Evolutionary conservation across 2,113 vertebrate genomes (phyloP).

Genomic region (Rhea americana): DNA sequence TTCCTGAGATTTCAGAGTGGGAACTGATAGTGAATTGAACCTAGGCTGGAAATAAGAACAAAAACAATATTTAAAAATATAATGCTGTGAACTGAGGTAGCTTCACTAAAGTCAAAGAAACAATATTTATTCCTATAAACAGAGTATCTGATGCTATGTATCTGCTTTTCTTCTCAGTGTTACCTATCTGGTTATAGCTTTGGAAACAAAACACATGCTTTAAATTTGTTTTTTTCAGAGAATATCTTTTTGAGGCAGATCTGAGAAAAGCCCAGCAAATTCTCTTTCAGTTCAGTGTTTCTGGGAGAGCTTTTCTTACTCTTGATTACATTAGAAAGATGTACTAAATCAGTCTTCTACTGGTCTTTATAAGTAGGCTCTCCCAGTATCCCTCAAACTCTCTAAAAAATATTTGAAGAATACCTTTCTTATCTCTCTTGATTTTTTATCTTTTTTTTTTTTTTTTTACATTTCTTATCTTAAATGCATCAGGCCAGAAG

Average conservation of each 20-base stretch:
- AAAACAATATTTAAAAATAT: not conserved
- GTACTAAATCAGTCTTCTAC: not conserved
- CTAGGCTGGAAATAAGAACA: not conserved
- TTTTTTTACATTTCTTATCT: not conserved
- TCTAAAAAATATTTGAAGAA: not conserved
- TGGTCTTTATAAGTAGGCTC: not conserved
- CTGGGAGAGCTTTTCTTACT: not conserved
- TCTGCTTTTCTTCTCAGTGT: not conserved
- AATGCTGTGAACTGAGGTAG: not conserved
- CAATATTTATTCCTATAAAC: not conserved
- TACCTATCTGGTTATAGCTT: not conserved
- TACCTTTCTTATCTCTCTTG: not conserved
- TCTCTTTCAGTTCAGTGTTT: not conserved
- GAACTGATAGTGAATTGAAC: not conserved
- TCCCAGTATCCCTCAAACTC: not conserved
- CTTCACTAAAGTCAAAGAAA: not conserved
- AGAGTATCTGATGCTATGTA: not conserved
- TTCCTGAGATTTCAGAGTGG: not conserved
- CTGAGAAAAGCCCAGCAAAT: not conserved
- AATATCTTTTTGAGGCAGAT: accelerated
- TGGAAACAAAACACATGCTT: not conserved
- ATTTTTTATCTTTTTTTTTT: not conserved
- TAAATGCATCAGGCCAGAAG: not conserved
- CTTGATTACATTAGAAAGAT: not conserved
- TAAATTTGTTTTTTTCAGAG: not conserved